A percentile compares a stretch with the other conserved stretches of the same genome.
Evolutionary conservation across 2,888 invertebrate genomes (phyloP).

Genomic region (Tiliacea aurago): DNA sequence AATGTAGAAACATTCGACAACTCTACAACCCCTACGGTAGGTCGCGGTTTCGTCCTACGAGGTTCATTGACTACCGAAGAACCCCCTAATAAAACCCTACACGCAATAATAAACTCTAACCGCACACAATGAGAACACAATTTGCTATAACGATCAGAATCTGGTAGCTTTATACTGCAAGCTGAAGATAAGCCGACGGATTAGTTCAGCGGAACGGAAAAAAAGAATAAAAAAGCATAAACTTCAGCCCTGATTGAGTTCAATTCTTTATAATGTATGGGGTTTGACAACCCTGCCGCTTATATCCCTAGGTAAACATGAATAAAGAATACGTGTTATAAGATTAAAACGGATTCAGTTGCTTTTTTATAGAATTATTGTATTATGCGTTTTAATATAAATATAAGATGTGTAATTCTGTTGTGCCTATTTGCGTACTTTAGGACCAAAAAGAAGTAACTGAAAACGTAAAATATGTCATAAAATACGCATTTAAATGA

Average conservation of each 20-base stretch:
- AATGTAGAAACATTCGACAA: constrained; percentile 73
- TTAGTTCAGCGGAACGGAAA: constrained; percentile 84
- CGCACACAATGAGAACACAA: constrained; percentile 43
- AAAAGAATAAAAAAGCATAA: constrained; percentile 82
- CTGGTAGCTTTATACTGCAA: constrained; percentile 81
- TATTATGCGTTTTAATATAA: constrained; percentile 8
- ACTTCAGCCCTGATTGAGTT: constrained; percentile 79
- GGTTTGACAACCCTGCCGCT: constrained; percentile 62
- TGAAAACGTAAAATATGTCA: neutral
- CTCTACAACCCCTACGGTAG: constrained; percentile 83
- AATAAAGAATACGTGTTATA: constrained; percentile 54
- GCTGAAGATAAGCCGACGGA: constrained; percentile 86
- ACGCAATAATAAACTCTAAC: constrained; percentile 68
- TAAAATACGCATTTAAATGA: neutral
- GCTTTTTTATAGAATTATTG: constrained; percentile 31
- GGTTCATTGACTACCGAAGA: constrained; percentile 83
- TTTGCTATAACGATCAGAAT: constrained; percentile 55
- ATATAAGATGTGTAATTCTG: neutral
- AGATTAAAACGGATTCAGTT: constrained; percentile 52
- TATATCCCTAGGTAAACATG: constrained; percentile 51
- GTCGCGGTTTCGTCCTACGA: constrained; percentile 84
- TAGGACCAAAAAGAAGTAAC: neutral
- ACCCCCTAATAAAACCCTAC: constrained; percentile 73
- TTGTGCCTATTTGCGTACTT: neutral
- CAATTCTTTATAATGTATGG: constrained; percentile 72